Conservation (phyloP, 2,797 vertebrate genomes). For the Myripristis murdjan region DNA sequence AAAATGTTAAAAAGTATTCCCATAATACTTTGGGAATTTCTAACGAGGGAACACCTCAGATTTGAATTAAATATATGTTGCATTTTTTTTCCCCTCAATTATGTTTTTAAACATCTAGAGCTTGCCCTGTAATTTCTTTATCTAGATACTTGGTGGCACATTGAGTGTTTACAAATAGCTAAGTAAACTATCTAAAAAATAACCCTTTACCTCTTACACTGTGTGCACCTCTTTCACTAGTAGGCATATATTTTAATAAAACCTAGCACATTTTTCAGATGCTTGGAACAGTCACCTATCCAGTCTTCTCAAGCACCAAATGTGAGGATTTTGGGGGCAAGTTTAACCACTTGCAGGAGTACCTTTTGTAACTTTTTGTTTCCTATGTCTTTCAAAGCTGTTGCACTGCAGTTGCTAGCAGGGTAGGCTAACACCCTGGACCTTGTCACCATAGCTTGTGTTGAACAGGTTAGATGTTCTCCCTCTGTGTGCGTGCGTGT, state of each 20-base stretch:
- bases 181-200: no score
- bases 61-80: constrained; percentile 2
- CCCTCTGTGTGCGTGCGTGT: constrained; percentile 27
- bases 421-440: constrained; percentile 6
- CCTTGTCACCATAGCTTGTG: constrained; percentile 37
- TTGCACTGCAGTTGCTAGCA: constrained; percentile 2
- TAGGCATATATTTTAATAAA: constrained; percentile 1
- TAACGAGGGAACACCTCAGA: neutral
- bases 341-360: constrained; percentile 1
- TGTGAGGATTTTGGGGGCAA: neutral
- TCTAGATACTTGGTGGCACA: no score
- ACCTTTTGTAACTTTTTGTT: neutral
- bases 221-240: no score
- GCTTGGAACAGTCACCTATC: constrained; percentile 7
- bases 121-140: constrained; percentile 35
- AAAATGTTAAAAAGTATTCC: constrained; percentile 36
- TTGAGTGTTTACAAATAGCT: no score
- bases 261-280: neutral
- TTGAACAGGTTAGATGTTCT: constrained; percentile 11
- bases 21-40: constrained; percentile 26
- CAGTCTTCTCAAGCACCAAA: neutral
- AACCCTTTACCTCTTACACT: no score
- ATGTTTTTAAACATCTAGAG: constrained; percentile 28
- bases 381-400: constrained; percentile 18
- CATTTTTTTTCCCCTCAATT: neutral